Conservation (phyloP, 1,140 invertebrate genomes). For the Diploscapter pachys region DNA sequence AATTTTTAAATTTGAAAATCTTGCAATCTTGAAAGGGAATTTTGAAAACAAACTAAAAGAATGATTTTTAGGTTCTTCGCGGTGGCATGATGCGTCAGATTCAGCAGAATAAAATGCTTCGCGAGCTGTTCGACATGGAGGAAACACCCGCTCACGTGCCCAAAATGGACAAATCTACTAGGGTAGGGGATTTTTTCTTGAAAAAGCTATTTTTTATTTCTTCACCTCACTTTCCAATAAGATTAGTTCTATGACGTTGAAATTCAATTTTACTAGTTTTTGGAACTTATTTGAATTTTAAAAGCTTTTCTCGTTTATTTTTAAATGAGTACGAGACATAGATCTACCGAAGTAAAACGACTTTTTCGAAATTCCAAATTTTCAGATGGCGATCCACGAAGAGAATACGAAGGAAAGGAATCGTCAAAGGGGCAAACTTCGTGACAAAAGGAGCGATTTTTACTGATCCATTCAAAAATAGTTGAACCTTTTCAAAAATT, state of each 20-base stretch:
- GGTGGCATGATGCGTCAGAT: constrained; percentile 81
- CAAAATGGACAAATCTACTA: constrained; percentile 11
- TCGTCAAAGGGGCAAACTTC: constrained; percentile 24
- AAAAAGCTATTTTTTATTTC: background rate
- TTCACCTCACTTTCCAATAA: background rate
- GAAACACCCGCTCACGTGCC: background rate
- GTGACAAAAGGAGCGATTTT: constrained; percentile 17
- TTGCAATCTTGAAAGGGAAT: too few relatives aligned
- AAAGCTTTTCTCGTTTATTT: too few relatives aligned
- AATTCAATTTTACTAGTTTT: too few relatives aligned
- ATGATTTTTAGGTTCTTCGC: constrained; percentile 65
- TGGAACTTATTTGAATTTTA: too few relatives aligned
- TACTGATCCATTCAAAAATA: background rate
- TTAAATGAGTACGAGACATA: too few relatives aligned
- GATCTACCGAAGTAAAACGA: too few relatives aligned
- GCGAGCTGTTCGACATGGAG: constrained; percentile 79
- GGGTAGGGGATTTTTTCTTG: background rate
- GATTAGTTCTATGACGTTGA: too few relatives aligned
- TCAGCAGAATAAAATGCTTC: constrained; percentile 74
- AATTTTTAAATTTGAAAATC: too few relatives aligned
- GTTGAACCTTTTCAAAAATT: too few relatives aligned
- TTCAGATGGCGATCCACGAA: constrained; percentile 26
- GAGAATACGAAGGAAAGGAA: constrained; percentile 20
- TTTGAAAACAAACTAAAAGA: too few relatives aligned
- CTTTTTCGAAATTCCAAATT: constrained; percentile 3